Evolutionary conservation across 2,888 invertebrate species (phyloP).

Genomic region (Oscheius onirici): DNA sequence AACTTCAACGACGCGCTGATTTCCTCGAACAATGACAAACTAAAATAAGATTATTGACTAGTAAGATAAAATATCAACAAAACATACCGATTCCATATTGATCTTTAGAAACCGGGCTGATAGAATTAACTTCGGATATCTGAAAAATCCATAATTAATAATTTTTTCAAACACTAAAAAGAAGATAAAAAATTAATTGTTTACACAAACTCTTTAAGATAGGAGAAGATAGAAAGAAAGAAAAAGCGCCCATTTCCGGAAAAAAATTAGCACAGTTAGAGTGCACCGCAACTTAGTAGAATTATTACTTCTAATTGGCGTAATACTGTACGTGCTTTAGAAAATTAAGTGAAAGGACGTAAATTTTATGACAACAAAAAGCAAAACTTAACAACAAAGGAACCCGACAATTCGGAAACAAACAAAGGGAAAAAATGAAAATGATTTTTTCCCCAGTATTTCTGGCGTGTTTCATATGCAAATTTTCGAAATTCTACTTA

Average conservation of each 20-base stretch:
- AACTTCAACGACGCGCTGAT: conserved; percentile 36
- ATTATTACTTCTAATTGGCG: conserved; percentile 13
- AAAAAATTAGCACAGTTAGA: conserved; percentile 19
- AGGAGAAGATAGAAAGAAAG: conserved; percentile 11
- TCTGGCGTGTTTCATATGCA: conserved; percentile 27
- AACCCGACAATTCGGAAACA: conserved; percentile 8
- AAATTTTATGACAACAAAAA: conserved; percentile 17
- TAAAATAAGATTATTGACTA: conserved; percentile 42
- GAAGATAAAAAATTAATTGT: too few species aligned
- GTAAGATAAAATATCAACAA: conserved; percentile 46
- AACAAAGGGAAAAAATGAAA: conserved; percentile 14
- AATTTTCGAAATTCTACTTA: not conserved
- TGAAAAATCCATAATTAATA: too few species aligned
- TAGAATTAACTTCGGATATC: too few species aligned
- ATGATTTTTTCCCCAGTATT: conserved; percentile 20
- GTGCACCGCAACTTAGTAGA: conserved; percentile 24
- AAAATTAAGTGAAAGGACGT: conserved; percentile 8
- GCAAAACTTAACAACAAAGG: conserved; percentile 6
- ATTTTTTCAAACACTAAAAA: too few species aligned
- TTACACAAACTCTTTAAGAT: conserved; percentile 20
- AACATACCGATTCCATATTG: conserved; percentile 35
- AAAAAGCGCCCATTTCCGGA: conserved; percentile 15
- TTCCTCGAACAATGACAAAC: conserved; percentile 40
- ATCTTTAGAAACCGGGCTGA: not conserved
- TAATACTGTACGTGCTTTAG: conserved; percentile 11